Evolutionary conservation across 2,888 invertebrate genomes (phyloP).

Genomic region (Parasteatoda lunata): DNA sequence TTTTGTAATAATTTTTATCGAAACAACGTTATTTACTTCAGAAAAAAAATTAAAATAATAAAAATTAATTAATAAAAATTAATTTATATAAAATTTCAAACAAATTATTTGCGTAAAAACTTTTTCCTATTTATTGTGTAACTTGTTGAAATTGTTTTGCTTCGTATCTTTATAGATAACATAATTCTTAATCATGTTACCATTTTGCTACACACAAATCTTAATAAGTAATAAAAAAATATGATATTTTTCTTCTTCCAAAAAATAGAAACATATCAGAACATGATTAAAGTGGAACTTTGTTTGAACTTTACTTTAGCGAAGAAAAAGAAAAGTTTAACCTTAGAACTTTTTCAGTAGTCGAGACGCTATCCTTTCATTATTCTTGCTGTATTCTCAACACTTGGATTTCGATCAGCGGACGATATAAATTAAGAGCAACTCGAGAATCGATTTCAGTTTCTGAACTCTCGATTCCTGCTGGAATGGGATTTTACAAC

Average conservation of each 20-base stretch:
- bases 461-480: not conserved
- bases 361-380: slow-evolving; percentile 32
- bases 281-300: not conserved
- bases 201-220: too few species aligned
- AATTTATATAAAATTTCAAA: too few species aligned
- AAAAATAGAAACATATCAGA: not conserved
- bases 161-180: too few species aligned
- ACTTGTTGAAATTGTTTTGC: too few species aligned
- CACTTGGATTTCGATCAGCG: slow-evolving; percentile 35
- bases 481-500: not conserved
- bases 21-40: too few species aligned
- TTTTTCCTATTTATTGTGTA: too few species aligned
- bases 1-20: too few species aligned
- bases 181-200: too few species aligned
- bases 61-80: too few species aligned
- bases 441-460: slow-evolving; percentile 24
- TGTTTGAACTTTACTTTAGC: not conserved
- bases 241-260: not conserved
- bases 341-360: not conserved
- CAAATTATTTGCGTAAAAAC: too few species aligned
- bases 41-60: too few species aligned
- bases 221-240: not conserved
- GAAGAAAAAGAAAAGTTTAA: not conserved
- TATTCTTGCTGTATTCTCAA: not conserved
- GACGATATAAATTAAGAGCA: slow-evolving; percentile 36